phyloP scores from a whole-genome alignment of 2,113 vertebrate genomes.

The Lepus americanus region DNA sequence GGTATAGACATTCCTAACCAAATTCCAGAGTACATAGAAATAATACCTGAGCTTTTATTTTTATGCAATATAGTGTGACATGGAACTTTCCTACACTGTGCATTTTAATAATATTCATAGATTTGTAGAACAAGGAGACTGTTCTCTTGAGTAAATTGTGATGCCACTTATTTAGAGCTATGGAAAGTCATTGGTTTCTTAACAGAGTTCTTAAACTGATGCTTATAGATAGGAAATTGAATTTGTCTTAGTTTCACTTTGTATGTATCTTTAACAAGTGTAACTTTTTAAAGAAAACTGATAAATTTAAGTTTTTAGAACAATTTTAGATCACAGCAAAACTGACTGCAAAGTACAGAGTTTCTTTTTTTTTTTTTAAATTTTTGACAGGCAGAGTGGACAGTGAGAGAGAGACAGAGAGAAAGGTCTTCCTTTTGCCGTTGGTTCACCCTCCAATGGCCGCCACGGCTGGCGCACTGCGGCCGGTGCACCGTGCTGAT shows the following conservation, averaged over 20 bases:
- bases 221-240: background rate
- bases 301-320: background rate
- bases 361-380: background rate
- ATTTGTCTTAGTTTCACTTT: slow-evolving; percentile 25
- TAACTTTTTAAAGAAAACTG: background rate
- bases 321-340: slow-evolving; percentile 13
- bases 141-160: background rate
- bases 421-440: no score
- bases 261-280: slow-evolving; percentile 3
- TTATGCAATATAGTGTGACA: slow-evolving; percentile 25
- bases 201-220: slow-evolving; percentile 28
- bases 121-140: background rate
- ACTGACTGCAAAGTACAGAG: background rate
- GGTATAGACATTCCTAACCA: slow-evolving; percentile 72
- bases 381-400: no score
- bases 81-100: slow-evolving; percentile 50
- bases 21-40: slow-evolving; percentile 71
- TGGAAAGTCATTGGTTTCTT: background rate
- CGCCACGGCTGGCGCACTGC: no score
- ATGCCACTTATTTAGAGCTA: slow-evolving; percentile 12
- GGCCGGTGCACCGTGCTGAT: no score
- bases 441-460: no score
- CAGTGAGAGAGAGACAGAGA: no score
- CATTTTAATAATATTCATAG: slow-evolving; percentile 49
- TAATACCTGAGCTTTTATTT: slow-evolving; percentile 28